Base-by-base conservation (phyloP, 2,797 vertebrate species). In the Phataginus tetradactyla region DNA sequence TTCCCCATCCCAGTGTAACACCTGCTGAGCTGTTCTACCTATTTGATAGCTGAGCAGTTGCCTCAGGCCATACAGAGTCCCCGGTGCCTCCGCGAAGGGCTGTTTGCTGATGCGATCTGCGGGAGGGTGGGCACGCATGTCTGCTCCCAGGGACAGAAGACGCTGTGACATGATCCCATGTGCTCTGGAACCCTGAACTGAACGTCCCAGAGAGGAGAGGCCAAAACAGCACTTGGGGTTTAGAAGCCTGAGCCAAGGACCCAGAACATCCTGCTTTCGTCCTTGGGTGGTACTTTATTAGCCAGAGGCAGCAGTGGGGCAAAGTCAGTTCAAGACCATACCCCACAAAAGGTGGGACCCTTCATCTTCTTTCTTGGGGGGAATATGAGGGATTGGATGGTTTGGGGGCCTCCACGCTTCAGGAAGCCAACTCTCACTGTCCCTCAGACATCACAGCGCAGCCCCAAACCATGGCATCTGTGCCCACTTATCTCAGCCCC, bases 71-170 rank as follows among this genome's bases (percentile, higher is more conserved):
- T 6, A 61, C 51, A 45, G 57, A 92, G 27, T 29, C 61, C 4
- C 1, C 0, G 17, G 37, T 0, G 8, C n/a, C 74, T 74, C 74
- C 29, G 14, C 8, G 7, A 12, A n/a, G 29, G 63, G 17, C 7
- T 39, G 37, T 34, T 12, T 75, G 29, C 85, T 68, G 11, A 25
- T 15, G 9, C 3, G 27, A 32, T 25, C 42, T 6, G 17, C 27
- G 64, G 59, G 57, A 37, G 18, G 12, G 11, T 5, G 23, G 42
- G 18, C 21, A 14, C 1, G 7, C 5, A 25, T 37, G 3, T 34
- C 32, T 45, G 53, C 11, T n/a, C 29, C 42, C 21, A 5, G 0
- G 23, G 6, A 32, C 0, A 7, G 27, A 51, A 17, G 53, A 79
- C 37, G 27, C 42, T 1, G 39, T 49, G 49, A 68, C 72, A 8